Evolutionary conservation across 2,888 invertebrate genomes (phyloP), one percentile per base, ranked within the genome.

Genomic region (Heliconius hortense): DNA sequence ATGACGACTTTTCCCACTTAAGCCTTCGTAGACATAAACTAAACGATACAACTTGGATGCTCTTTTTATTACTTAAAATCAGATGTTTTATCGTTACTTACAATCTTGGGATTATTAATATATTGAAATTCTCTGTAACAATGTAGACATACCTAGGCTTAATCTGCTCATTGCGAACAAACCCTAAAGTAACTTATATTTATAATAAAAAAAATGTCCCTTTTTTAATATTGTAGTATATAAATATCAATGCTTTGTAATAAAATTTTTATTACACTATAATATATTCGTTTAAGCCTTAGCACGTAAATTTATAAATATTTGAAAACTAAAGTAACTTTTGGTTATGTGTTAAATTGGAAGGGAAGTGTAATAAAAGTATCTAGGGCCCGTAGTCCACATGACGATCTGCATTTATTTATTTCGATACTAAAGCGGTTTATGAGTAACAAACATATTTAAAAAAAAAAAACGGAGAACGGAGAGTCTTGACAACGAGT

Each of bases 1-100:
- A 87, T 80, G 77, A 80, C 81, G 73, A 79, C 82, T 83, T 84
- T 84, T 82, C 79, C 83, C 79, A 77, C 79, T 81, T 79, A 80
- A n/a, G 79, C 78, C 77, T 79, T 79, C 77, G 79, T 77, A 78
- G 75, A 76, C 75, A 77, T 69, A 74, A 78, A 74, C 72, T 79
- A 75, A 76, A 72, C 56, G 35, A 74, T 71, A 63, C 53, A 67
- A 63, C 69, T 31, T 48, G 60, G 63, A 72, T 78, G 77, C 77
- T 77, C 77, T 73, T 71, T 77, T 73, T 75, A 79, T 77, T 79
- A 78, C 75, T 79, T 80, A 69, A 71, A 60, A 39, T 64, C 35
- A 24, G 13, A 11, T 24, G 13, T 24, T 13, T n/a, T 11, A 64
- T 15, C 3, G 1, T 39, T 24, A 39, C 24, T 39, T 24, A 64